These are phyloP conservation scores for Pseudococcus jackbeardsleyi DNA, from an alignment of 2,888 invertebrate species.

Conservation along the genomic window DNA sequence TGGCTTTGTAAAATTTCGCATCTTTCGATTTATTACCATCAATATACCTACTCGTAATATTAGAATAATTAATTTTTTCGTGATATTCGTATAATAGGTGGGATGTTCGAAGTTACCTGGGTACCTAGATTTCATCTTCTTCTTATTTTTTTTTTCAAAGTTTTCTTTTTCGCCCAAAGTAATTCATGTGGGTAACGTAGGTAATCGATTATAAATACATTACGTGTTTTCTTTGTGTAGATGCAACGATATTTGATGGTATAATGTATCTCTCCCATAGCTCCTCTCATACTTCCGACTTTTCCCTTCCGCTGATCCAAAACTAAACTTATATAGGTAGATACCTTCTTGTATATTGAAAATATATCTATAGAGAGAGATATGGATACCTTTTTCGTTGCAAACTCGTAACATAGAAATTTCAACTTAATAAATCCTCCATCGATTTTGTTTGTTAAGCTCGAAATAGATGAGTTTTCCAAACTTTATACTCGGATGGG, in stretches of 20 bases:
- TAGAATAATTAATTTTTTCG: background rate
- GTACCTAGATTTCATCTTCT: background rate
- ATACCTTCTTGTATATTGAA: background rate
- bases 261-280: background rate
- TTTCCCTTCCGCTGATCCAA: background rate
- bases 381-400: background rate
- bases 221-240: background rate
- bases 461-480: slow-evolving; percentile 26
- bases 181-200: background rate
- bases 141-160: background rate
- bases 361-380: background rate
- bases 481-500: background rate
- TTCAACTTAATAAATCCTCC: slow-evolving; percentile 26
- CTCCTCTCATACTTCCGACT: background rate
- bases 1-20: background rate
- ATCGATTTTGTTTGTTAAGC: slow-evolving; percentile 28
- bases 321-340: background rate
- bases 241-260: background rate
- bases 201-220: slow-evolving; percentile 45
- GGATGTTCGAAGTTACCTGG: background rate
- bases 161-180: background rate
- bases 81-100: background rate
- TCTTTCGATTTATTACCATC: background rate
- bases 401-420: background rate
- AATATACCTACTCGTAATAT: background rate